Percentiles rank a stretch among this genome's conserved stretches.
phyloP scores from a whole-genome alignment of 2,888 invertebrate genomes.

The Epinotia brunnichana region DNA sequence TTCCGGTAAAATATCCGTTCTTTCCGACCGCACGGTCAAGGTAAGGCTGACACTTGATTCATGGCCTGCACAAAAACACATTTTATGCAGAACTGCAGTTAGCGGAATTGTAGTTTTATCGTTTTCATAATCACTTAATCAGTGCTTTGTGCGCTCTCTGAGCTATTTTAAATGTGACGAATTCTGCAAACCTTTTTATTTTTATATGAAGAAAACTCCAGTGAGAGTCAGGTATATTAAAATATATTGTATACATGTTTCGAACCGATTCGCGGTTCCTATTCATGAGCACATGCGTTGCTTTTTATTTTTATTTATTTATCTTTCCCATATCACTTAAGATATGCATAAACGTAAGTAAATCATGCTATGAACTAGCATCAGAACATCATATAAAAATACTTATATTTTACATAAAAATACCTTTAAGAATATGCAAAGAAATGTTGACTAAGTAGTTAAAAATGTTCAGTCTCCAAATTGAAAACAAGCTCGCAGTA shows the following conservation, averaged over 20 bases:
- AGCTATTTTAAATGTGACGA: neutral
- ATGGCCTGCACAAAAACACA: conserved; percentile 21
- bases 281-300: no score
- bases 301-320: no score
- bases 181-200: no score
- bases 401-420: neutral
- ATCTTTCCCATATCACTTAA: no score
- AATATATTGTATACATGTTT: no score
- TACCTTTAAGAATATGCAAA: neutral
- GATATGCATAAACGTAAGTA: no score
- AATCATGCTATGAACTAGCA: no score
- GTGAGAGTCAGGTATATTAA: no score
- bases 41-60: conserved; percentile 14
- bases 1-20: conserved; percentile 23
- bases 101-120: conserved; percentile 74
- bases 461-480: neutral
- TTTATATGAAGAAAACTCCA: no score
- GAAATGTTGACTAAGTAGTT: neutral
- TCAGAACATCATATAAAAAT: neutral
- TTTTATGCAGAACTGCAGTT: conserved; percentile 53
- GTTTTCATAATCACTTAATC: conserved; percentile 60
- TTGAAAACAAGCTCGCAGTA: neutral
- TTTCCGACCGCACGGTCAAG: conserved; percentile 4
- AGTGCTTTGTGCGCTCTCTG: conserved; percentile 44
- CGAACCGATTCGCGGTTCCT: no score